phyloP scores from a whole-genome alignment of 1,140 invertebrate genomes.

The Apis florea region DNA sequence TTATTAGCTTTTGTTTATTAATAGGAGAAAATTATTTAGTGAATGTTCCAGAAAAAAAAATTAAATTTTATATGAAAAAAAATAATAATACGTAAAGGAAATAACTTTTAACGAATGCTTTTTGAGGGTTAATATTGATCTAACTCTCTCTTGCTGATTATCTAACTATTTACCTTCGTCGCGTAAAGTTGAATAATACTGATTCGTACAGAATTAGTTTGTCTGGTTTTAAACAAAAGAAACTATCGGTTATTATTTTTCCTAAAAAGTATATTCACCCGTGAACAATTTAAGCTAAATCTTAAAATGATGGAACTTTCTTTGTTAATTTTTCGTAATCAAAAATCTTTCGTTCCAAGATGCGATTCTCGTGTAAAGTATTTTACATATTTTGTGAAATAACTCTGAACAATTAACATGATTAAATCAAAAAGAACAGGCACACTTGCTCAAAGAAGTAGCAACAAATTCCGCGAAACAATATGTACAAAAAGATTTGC shows the following conservation, averaged over 20 bases:
- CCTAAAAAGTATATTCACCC: neutral
- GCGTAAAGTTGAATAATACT: conserved; percentile 62
- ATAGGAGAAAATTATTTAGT: too few species aligned
- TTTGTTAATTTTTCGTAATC: neutral
- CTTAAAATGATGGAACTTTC: neutral
- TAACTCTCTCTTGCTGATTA: neutral
- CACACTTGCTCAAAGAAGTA: neutral
- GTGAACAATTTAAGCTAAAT: neutral
- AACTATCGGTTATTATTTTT: too few species aligned
- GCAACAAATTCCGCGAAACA: neutral
- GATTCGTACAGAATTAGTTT: conserved; percentile 66
- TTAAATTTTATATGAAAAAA: too few species aligned
- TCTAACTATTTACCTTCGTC: neutral
- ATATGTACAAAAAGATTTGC: neutral
- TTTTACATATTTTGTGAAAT: neutral
- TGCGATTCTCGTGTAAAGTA: neutral
- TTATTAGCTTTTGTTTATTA: too few species aligned
- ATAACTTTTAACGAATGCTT: neutral
- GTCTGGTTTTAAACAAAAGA: conserved; percentile 46
- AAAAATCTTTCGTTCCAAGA: neutral
- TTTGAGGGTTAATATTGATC: neutral
- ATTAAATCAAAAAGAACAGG: neutral
- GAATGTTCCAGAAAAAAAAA: too few species aligned
- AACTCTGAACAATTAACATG: neutral
- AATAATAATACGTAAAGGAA: neutral